These are phyloP conservation scores for Chromis chromis DNA, from an alignment of 2,797 vertebrate genomes.

Conservation along the genomic window DNA sequence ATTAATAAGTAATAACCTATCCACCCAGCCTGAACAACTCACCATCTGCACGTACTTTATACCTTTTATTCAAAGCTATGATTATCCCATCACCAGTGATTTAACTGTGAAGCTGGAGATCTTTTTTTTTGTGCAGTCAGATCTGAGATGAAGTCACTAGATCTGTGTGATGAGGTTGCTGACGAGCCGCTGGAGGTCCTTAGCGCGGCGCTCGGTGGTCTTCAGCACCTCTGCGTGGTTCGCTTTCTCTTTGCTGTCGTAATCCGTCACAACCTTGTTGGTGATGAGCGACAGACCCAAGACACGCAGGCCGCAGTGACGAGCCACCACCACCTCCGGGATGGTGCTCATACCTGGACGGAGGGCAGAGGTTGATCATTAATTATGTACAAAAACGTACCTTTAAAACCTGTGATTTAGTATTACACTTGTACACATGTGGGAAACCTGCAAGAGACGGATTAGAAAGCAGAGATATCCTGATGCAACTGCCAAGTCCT, in stretches of 20 bases:
- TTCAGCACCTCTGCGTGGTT: conserved; percentile 87
- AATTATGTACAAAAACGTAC: not conserved
- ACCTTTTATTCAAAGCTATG: conserved; percentile 11
- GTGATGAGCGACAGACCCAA: conserved; percentile 91
- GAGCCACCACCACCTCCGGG: conserved; percentile 89
- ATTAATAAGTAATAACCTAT: not conserved
- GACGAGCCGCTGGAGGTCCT: conserved; percentile 81
- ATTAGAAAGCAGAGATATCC: not conserved
- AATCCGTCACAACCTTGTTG: conserved; percentile 87
- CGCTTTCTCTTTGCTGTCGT: conserved; percentile 76
- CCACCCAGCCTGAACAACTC: not conserved
- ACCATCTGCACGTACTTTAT: not conserved
- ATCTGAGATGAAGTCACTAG: conserved; percentile 23
- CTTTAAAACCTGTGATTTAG: not conserved
- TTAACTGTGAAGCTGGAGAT: not conserved
- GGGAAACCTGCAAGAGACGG: not conserved
- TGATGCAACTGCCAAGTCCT: too few species aligned
- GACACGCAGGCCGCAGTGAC: conserved; percentile 88
- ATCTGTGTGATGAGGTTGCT: conserved; percentile 74
- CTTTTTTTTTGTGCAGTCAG: not conserved
- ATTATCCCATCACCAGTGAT: not conserved
- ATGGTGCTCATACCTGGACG: conserved; percentile 90
- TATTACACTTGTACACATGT: not conserved
- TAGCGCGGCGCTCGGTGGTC: conserved; percentile 68
- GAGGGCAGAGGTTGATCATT: not conserved